Conservation (phyloP, 2,888 invertebrate species). For the Athalia cordata region DNA sequence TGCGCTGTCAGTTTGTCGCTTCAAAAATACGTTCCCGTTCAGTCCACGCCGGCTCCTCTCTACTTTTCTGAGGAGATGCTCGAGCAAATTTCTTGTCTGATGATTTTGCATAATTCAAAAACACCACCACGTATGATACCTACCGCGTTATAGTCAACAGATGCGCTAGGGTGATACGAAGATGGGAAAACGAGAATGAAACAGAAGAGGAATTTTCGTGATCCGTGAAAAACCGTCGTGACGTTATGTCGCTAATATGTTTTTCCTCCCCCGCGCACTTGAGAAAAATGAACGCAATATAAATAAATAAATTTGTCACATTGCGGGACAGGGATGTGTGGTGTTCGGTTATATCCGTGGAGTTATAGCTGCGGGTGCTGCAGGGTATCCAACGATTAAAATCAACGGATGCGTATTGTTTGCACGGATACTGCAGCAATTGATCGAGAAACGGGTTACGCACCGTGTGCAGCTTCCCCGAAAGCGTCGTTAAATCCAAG, state of each 20-base stretch:
- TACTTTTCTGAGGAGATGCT: background rate
- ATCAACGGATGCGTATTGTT: background rate
- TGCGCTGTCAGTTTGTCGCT: slow-evolving; percentile 38
- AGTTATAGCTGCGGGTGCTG: background rate
- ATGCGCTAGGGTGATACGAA: background rate
- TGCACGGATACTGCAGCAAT: slow-evolving; percentile 24
- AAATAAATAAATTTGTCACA: no score
- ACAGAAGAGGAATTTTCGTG: background rate
- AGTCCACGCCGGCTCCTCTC: background rate
- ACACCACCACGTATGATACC: background rate
- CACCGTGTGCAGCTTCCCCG: background rate
- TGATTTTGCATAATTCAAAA: slow-evolving; percentile 41
- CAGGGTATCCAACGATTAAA: background rate
- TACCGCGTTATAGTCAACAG: no score
- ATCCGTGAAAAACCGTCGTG: no score
- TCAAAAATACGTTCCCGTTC: slow-evolving; percentile 3
- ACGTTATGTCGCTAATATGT: no score
- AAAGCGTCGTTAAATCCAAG: slow-evolving; percentile 38
- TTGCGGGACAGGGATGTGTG: no score
- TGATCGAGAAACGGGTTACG: slow-evolving; percentile 13
- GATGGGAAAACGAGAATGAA: background rate
- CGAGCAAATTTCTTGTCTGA: slow-evolving; percentile 32
- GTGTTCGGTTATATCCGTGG: background rate
- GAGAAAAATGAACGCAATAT: no score
- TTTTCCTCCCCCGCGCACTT: no score